A percentile compares a stretch with the other conserved stretches of the same genome.
Conservation (phyloP, 2,888 invertebrate species). For the Acanthoscelides obtectus region DNA sequence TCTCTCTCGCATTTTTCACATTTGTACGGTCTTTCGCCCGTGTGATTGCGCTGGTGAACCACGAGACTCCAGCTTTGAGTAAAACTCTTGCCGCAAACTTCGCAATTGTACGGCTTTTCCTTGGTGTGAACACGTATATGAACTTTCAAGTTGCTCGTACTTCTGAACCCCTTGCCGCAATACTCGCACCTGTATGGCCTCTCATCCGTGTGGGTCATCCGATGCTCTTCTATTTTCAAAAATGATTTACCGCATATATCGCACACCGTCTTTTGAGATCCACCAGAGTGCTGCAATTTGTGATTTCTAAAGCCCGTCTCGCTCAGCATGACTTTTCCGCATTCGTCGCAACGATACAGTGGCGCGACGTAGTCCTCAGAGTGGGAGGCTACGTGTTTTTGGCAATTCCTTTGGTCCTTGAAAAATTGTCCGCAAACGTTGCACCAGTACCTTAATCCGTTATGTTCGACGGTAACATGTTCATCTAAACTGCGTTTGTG, state of each 20-base stretch:
- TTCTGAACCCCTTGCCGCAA: constrained; percentile 35
- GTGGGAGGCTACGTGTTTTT: constrained; percentile 21
- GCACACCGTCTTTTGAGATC: constrained; percentile 4
- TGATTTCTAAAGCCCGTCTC: neutral
- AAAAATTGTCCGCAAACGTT: constrained; percentile 14
- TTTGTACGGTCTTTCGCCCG: constrained; percentile 13
- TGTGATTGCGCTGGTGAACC: constrained; percentile 15
- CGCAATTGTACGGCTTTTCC: constrained; percentile 18
- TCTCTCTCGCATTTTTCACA: constrained; percentile 21
- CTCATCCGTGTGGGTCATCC: constrained; percentile 40
- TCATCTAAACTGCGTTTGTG: neutral
- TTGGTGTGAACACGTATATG: constrained; percentile 30
- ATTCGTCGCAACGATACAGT: constrained; percentile 6
- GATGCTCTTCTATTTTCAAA: constrained; percentile 5
- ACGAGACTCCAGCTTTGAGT: constrained; percentile 17
- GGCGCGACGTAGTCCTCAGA: constrained; percentile 9
- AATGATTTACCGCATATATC: constrained; percentile 1
- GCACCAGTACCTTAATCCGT: constrained; percentile 9
- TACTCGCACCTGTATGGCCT: constrained; percentile 34
- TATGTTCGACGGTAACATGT: constrained; percentile 6
- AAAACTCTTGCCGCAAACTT: constrained; percentile 24
- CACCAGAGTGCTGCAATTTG: constrained; percentile 5
- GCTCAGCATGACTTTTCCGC: constrained; percentile 4
- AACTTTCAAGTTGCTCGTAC: constrained; percentile 32
- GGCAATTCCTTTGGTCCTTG: constrained; percentile 4